Evolutionary conservation across 1,140 invertebrate species (phyloP), one percentile per base, ranked within the genome.

Genomic region (Metopolophium dirhodum): DNA sequence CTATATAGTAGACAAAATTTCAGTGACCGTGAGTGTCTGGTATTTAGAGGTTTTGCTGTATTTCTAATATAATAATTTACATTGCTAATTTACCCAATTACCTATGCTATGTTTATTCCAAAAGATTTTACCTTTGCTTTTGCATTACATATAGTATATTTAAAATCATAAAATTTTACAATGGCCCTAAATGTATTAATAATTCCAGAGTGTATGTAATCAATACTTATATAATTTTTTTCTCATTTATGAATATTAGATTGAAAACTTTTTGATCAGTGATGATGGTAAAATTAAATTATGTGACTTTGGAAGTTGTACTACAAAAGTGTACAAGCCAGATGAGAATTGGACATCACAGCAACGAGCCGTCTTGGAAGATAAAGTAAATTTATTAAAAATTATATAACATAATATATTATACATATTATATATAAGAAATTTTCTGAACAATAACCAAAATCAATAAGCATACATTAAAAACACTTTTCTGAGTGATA

Each of bases 281-380:
- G 95, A 95, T 94, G 96, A 98, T 94, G 98, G 98, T 94, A 96
- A 96, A 94, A 97, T 99, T 68, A 99, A 99, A 95, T 95, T 99
- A 88, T 99, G 99, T 96, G 99, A 99, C 96, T 99, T 99, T 97
- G 99, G 99, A 2, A 99, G 99, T 94, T 97, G 98, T 2, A 99
- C 98, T 49, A 97, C 97, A 37, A 97, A 98, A 95, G 96, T 97
- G 57, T 98, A 97, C 95, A 95, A 96, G 90, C 98, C 99, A 41
- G 98, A 99, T 95, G 96, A 97, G 45, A 97, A 97, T 68, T 99
- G 99, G 99, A 97, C 97, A 94, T 98, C 98, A 88, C 97, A 98
- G 94, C 97, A 99, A 96, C 96, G 99, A 94, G 97, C 97, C 94
- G 96, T 98, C 95, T 96, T 99, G 26, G 99, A 99, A 96, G 99